A percentile compares a stretch with the other conserved stretches of the same genome.
These are phyloP conservation scores for Drosophila arawakana DNA, from an alignment of 1,140 invertebrate genomes.

Conservation along the genomic window DNA sequence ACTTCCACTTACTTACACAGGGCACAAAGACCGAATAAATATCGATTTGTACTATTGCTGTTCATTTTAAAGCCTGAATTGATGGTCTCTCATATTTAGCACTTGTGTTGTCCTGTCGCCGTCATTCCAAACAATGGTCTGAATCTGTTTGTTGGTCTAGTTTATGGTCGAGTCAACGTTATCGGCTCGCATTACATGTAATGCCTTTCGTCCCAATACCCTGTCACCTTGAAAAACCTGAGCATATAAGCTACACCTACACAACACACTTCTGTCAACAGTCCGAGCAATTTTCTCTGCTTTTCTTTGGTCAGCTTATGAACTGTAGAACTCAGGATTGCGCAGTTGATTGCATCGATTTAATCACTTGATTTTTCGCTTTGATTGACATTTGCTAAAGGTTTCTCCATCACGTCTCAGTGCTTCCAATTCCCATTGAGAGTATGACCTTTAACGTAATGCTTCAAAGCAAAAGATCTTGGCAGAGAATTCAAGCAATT, in stretches of 20 bases:
- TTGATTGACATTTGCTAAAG: slow-evolving; percentile 58
- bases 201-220: slow-evolving; percentile 14
- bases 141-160: slow-evolving; percentile 7
- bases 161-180: slow-evolving; percentile 20
- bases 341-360: slow-evolving; percentile 24
- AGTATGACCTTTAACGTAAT: background rate
- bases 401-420: background rate
- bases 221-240: slow-evolving; percentile 10
- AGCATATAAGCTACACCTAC: background rate
- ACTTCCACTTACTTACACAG: background rate
- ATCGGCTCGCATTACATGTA: slow-evolving; percentile 30
- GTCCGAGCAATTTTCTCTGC: background rate
- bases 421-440: background rate
- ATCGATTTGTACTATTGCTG: slow-evolving; percentile 53
- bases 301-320: slow-evolving; percentile 34
- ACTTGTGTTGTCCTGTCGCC: slow-evolving; percentile 32
- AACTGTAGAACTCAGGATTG: slow-evolving; percentile 24
- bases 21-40: slow-evolving; percentile 26
- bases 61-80: slow-evolving; percentile 41
- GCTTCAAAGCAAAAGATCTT: background rate
- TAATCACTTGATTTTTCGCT: slow-evolving; percentile 59
- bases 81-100: slow-evolving; percentile 43
- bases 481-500: background rate
- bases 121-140: slow-evolving; percentile 37
- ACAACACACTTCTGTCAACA: background rate